Evolutionary conservation across 2,797 vertebrate species (phyloP).

Genomic region (Salmo trutta): DNA sequence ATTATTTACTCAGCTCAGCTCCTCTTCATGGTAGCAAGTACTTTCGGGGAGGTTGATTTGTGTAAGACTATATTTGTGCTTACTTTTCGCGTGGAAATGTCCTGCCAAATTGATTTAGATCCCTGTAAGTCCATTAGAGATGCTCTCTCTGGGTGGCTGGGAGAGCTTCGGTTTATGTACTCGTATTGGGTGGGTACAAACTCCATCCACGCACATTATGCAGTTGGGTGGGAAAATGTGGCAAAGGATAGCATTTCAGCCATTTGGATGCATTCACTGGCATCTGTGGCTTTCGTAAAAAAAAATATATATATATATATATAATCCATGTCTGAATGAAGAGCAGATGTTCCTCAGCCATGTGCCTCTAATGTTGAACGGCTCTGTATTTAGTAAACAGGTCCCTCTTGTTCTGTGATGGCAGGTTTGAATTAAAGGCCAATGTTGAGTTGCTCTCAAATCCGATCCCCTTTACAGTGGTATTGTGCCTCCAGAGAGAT

Average conservation of each 20-base stretch:
- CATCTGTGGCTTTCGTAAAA: conserved; percentile 13
- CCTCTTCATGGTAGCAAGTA: conserved; percentile 30
- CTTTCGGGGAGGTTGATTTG: conserved; percentile 28
- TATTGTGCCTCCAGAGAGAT: conserved; percentile 8
- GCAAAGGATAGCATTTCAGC: conserved; percentile 38
- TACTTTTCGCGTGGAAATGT: conserved; percentile 48
- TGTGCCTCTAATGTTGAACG: conserved; percentile 36
- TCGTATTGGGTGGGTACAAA: conserved; percentile 17
- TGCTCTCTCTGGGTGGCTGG: conserved; percentile 48
- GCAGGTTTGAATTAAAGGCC: conserved; percentile 61
- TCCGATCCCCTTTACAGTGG: conserved; percentile 21
- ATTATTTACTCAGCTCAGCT: conserved; percentile 55
- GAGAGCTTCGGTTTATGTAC: conserved; percentile 48
- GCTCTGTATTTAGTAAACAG: conserved; percentile 62
- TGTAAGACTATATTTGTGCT: conserved; percentile 32
- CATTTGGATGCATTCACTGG: conserved; percentile 32
- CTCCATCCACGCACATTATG: conserved; percentile 19
- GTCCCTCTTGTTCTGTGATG: conserved; percentile 60
- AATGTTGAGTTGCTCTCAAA: neutral
- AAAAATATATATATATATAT: too few species aligned
- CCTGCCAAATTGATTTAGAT: conserved; percentile 29
- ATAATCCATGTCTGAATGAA: conserved; percentile 39
- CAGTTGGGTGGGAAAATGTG: conserved; percentile 53
- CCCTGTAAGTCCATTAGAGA: conserved; percentile 31
- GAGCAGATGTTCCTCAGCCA: conserved; percentile 57